These are phyloP conservation scores for Spatulosminthurus flaviceps DNA, from an alignment of 2,888 invertebrate species.

Conservation along the genomic window DNA sequence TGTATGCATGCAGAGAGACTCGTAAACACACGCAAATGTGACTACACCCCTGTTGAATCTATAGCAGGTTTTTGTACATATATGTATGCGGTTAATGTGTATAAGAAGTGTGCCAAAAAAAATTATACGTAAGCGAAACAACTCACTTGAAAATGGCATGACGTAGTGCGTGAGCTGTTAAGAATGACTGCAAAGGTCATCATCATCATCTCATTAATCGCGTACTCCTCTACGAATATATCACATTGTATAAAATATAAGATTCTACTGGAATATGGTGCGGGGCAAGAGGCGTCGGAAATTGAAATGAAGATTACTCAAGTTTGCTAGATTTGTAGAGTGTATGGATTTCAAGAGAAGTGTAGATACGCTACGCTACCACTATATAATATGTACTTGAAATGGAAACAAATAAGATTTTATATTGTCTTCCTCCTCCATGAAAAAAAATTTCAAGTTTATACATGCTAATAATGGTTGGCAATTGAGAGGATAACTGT, in stretches of 20 bases:
- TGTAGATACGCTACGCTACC: no score
- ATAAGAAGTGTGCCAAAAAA: not conserved
- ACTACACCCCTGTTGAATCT: no score
- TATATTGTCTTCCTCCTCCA: not conserved
- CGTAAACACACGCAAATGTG: no score
- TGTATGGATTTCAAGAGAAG: no score
- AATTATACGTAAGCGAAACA: not conserved
- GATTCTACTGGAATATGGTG: no score
- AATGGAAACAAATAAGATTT: not conserved
- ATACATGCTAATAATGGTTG: not conserved
- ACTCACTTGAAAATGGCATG: not conserved
- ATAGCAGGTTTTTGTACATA: no score
- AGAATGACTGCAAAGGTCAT: not conserved
- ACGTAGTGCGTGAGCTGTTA: not conserved
- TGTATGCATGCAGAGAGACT: no score
- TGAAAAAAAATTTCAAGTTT: conserved; percentile 27
- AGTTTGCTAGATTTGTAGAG: not conserved
- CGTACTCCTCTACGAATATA: no score
- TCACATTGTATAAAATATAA: no score
- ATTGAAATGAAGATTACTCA: conserved; percentile 7
- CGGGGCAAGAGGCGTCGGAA: not conserved
- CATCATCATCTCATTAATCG: not conserved
- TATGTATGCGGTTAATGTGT: no score
- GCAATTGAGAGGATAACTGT: not conserved
- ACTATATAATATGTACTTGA: conserved; percentile 2